Evolutionary conservation across 2,113 vertebrate genomes (phyloP).

Genomic region (Columba livia): DNA sequence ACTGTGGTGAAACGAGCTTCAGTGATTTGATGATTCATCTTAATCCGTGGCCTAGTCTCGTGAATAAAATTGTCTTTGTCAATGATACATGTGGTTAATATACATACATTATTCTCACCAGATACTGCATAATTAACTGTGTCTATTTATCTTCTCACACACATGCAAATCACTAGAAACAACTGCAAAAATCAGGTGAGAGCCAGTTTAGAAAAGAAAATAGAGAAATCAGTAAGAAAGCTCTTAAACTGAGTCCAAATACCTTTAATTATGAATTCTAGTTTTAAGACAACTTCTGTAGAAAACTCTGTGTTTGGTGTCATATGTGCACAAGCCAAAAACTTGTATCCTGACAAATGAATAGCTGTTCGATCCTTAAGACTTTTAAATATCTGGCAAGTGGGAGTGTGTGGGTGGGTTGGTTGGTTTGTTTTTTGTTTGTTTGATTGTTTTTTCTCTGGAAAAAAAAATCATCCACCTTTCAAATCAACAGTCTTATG

Average conservation of each 20-base stretch:
- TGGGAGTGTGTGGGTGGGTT: neutral
- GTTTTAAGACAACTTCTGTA: neutral
- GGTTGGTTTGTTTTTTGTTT: neutral
- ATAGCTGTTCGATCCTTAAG: neutral
- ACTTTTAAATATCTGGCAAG: neutral
- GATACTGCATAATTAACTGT: slow-evolving; percentile 30
- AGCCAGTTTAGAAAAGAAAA: neutral
- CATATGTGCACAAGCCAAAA: neutral
- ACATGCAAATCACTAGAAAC: neutral
- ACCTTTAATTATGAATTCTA: neutral
- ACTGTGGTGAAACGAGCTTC: neutral
- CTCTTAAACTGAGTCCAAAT: neutral
- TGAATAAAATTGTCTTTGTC: slow-evolving; percentile 13
- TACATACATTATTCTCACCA: slow-evolving; percentile 5
- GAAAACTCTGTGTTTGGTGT: neutral
- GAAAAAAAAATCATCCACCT: neutral
- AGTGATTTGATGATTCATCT: neutral
- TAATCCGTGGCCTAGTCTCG: neutral
- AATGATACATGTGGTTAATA: slow-evolving; percentile 20
- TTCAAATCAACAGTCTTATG: neutral
- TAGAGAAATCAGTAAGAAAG: neutral
- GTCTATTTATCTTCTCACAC: slow-evolving; percentile 10
- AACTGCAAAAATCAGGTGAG: neutral
- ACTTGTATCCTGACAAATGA: neutral
- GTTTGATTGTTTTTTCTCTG: neutral